phyloP scores from a whole-genome alignment of 1,140 invertebrate species.

The Palaemon carinicauda region DNA sequence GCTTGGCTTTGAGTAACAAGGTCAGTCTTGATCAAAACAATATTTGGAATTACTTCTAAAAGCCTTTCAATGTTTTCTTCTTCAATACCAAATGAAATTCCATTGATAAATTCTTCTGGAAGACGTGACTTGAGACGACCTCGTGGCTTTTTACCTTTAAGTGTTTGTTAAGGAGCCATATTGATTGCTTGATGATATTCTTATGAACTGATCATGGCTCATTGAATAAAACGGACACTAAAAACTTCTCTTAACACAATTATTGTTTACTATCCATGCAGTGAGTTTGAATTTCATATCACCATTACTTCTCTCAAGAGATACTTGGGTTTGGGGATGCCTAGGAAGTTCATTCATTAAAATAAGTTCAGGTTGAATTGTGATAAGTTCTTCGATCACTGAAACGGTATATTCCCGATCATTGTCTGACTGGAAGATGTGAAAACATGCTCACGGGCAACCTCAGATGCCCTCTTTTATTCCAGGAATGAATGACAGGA shows the following conservation, averaged over 20 bases:
- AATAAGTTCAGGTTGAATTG: background rate
- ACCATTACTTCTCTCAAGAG: conserved; percentile 20
- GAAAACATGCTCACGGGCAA: background rate
- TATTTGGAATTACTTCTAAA: too few species aligned
- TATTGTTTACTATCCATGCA: conserved; percentile 6
- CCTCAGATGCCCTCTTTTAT: too few species aligned
- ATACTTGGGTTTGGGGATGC: conserved; percentile 6
- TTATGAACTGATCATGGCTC: conserved; percentile 1
- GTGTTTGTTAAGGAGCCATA: too few species aligned
- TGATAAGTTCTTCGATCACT: background rate
- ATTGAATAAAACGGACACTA: background rate
- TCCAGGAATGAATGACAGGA: conserved; percentile 9
- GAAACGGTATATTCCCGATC: background rate
- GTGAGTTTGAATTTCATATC: conserved; percentile 3
- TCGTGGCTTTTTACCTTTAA: too few species aligned
- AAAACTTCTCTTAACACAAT: background rate
- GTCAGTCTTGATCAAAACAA: too few species aligned
- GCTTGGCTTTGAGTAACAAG: too few species aligned
- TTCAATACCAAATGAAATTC: too few species aligned
- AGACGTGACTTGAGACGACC: too few species aligned
- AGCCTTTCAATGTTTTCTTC: too few species aligned
- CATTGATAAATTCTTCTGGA: too few species aligned
- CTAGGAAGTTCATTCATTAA: background rate
- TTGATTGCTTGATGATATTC: too few species aligned
- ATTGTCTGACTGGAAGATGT: background rate